Evolutionary conservation across 2,797 vertebrate genomes (phyloP).

Genomic region (Calcarius lapponicus): DNA sequence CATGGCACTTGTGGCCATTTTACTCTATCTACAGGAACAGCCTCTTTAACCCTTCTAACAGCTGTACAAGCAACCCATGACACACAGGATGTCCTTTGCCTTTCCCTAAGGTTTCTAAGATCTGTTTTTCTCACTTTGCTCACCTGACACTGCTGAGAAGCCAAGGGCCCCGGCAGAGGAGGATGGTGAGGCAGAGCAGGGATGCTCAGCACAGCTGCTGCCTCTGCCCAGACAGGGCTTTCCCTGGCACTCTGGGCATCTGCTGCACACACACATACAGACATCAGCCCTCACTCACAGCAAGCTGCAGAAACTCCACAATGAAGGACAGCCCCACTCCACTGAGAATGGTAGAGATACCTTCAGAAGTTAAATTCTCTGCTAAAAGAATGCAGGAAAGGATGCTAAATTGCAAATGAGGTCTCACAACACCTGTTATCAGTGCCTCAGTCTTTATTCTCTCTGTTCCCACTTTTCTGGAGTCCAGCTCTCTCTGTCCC

Average conservation of each 20-base stretch:
- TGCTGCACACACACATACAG: background rate
- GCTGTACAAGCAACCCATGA: background rate
- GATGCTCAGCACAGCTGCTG: background rate
- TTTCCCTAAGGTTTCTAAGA: background rate
- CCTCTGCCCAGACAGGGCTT: background rate
- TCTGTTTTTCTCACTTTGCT: background rate
- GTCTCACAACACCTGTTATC: background rate
- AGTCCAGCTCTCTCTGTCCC: background rate
- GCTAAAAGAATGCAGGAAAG: background rate
- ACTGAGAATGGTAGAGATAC: background rate
- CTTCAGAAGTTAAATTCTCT: background rate
- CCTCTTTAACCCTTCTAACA: background rate
- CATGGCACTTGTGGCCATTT: rapidly evolving
- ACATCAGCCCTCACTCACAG: background rate
- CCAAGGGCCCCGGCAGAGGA: background rate
- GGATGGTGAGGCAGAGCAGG: background rate
- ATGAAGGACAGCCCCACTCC: background rate
- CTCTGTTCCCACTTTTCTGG: background rate
- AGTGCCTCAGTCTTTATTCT: background rate
- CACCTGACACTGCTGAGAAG: background rate
- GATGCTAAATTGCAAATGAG: background rate
- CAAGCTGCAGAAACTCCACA: background rate
- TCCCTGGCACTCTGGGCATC: background rate
- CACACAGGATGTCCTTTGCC: background rate
- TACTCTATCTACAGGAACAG: background rate